Evolutionary conservation across 2,113 vertebrate genomes (phyloP), one percentile per base, ranked within the genome.

Genomic region (Acanthochromis polyacanthus): DNA sequence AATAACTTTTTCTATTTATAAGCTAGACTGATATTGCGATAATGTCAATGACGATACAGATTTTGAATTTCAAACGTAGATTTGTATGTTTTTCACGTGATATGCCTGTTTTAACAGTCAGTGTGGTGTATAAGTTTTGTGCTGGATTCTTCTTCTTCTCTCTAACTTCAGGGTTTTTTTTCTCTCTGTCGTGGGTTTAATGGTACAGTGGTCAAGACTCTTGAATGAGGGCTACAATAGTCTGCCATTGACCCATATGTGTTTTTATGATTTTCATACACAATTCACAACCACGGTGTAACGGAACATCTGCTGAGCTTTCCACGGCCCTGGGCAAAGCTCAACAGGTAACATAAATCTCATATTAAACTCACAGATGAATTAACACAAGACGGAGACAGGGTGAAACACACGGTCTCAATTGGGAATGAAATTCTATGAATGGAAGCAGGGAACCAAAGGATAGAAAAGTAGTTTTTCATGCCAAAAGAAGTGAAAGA

Each of bases 401-500:
- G 70, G 25, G 61, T 67, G 71, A 86, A 77, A 76, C 45, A 80
- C 60, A 78, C 76, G 69, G 75, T 84, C 82, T 85, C 79, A 76
- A 50, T 69, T 67, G 64, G 69, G 50, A 75, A 78, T 76, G 57
- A 30, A 58, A 64, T 71, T 57, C 36, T 55, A 19, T 80, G 71
- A 88, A 80, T 77, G 72, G 75, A 86, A 76, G 51, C 68, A 48
- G 23, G 70, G 58, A 82, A 69, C 20, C 74, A 84, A 82, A 59
- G 81, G 65, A 82, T 56, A 53, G 73, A 78, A 86, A 82, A 88
- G 69, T 75, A 67, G 32, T 78, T 86, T 87, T 83, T 68, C 68
- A 73, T 75, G 73, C 56, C 59, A 36, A 82, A 80, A 85, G 74
- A 55, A 79, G 78, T 60, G 71, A 77, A 80, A 70, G 83, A 91